phyloP scores from a whole-genome alignment of 2,113 vertebrate species.

The Microtus oregoni region DNA sequence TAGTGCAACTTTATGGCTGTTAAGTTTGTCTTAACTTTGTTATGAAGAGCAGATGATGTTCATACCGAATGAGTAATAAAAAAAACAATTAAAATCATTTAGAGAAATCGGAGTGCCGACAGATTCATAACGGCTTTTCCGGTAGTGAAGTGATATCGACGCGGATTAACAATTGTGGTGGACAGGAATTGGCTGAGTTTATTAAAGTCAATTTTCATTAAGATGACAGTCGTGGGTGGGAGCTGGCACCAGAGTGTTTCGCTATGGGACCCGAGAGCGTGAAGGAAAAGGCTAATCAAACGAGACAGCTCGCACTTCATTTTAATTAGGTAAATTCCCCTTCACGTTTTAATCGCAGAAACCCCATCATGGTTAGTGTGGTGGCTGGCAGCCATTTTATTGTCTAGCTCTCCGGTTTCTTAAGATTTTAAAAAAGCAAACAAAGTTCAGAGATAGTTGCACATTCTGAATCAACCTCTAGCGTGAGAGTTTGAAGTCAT shows the following conservation, averaged over 20 bases:
- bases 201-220: slow-evolving; percentile 68
- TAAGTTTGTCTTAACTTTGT: slow-evolving; percentile 63
- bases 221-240: slow-evolving; percentile 64
- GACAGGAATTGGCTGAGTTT: slow-evolving; percentile 63
- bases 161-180: slow-evolving; percentile 69
- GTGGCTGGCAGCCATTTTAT: not conserved
- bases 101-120: slow-evolving; percentile 74
- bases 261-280: slow-evolving; percentile 25
- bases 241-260: slow-evolving; percentile 39
- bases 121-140: slow-evolving; percentile 72
- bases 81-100: slow-evolving; percentile 79
- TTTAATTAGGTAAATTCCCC: slow-evolving; percentile 71
- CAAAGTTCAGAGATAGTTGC: not conserved
- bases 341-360: slow-evolving; percentile 70
- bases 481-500: not conserved
- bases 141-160: slow-evolving; percentile 76
- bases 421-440: not conserved
- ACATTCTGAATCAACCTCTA: not conserved
- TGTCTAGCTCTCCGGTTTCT: slow-evolving; percentile 12
- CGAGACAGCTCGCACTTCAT: slow-evolving; percentile 53
- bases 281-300: slow-evolving; percentile 74
- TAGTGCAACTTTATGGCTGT: slow-evolving; percentile 22
- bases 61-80: slow-evolving; percentile 62
- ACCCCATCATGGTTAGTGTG: slow-evolving; percentile 55
- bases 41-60: slow-evolving; percentile 73